Conservation (phyloP, 2,888 invertebrate genomes). For the Penaeus monodon region DNA sequence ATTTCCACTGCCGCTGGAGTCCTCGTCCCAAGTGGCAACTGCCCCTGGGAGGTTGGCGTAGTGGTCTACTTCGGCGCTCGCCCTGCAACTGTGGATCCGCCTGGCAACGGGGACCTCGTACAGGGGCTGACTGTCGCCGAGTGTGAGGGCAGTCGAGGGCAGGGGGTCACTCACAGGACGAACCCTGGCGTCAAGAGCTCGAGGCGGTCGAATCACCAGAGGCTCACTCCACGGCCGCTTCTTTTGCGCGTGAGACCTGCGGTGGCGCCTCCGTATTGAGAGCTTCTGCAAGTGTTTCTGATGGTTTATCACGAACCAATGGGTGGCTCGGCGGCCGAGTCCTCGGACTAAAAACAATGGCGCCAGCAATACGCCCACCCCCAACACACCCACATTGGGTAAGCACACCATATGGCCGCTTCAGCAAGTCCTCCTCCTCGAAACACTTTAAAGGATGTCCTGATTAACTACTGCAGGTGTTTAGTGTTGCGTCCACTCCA, state of each 20-base stretch:
- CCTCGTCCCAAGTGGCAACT: not conserved
- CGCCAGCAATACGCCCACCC: constrained; percentile 7
- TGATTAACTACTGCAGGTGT: no score
- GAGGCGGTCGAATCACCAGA: not conserved
- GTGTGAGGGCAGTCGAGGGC: not conserved
- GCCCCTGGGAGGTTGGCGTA: no score
- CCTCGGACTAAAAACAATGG: constrained; percentile 35
- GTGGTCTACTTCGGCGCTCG: not conserved
- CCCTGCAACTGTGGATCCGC: no score
- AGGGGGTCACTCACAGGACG: constrained; percentile 24
- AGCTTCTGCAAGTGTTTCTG: constrained; percentile 38
- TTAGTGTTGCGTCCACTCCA: no score
- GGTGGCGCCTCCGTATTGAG: constrained; percentile 25
- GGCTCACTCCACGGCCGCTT: constrained; percentile 31
- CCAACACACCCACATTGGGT: constrained; percentile 3
- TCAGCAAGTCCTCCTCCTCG: no score
- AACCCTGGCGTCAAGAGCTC: not conserved
- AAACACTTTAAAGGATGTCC: no score
- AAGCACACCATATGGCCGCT: constrained; percentile 16
- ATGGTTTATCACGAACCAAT: constrained; percentile 41
- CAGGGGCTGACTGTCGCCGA: not conserved
- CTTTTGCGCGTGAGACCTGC: not conserved
- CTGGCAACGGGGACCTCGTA: not conserved
- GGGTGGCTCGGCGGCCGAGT: constrained; percentile 27
- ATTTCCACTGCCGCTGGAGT: not conserved